Conservation (phyloP, 2,888 invertebrate species). For the Beris morrisii region DNA sequence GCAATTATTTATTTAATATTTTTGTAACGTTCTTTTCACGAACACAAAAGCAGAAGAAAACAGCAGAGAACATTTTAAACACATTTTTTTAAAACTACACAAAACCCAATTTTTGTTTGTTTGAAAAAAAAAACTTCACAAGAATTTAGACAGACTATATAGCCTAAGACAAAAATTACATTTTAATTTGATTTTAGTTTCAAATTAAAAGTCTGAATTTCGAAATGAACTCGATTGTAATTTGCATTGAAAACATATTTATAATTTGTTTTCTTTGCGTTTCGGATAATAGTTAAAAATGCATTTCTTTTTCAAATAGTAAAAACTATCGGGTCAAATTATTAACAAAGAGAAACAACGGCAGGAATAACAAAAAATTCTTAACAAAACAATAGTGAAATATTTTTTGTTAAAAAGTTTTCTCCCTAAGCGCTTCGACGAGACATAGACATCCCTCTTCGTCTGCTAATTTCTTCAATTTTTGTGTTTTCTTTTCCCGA, state of each 20-base stretch:
- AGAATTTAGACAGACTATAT: too few relatives aligned
- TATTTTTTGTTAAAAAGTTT: constrained; percentile 15
- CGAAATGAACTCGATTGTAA: too few relatives aligned
- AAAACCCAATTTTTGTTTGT: too few relatives aligned
- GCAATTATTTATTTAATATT: too few relatives aligned
- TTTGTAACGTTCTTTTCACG: too few relatives aligned
- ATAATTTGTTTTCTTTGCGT: too few relatives aligned
- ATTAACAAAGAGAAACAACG: constrained; percentile 5
- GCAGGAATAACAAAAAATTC: constrained; percentile 11
- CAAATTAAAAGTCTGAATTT: too few relatives aligned
- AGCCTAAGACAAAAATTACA: background rate
- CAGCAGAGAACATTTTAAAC: background rate
- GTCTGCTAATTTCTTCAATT: constrained; percentile 57
- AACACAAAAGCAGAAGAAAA: background rate
- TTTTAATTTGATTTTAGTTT: background rate
- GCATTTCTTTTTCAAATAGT: background rate
- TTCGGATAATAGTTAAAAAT: background rate
- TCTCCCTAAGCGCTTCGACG: constrained; percentile 12
- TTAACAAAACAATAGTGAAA: background rate
- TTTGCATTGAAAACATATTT: too few relatives aligned
- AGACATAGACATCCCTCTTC: constrained; percentile 45
- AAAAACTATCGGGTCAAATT: background rate
- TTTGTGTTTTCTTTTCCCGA: constrained; percentile 55
- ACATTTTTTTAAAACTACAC: background rate
- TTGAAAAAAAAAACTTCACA: too few relatives aligned